These are phyloP conservation scores for Malurus alboscapulatus DNA, from an alignment of 2,113 vertebrate genomes.

Conservation along the genomic window DNA sequence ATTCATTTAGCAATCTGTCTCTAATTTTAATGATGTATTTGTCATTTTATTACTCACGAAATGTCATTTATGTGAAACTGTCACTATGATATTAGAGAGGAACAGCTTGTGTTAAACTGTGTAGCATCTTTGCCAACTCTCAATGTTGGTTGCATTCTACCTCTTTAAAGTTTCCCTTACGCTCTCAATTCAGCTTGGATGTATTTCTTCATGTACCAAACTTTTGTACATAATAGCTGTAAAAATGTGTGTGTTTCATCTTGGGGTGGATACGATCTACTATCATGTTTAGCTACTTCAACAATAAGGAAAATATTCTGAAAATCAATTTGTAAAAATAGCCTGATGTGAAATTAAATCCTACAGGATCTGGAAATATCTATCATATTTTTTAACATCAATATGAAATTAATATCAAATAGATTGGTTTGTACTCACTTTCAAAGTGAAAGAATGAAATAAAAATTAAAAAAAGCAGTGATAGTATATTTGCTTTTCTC, in stretches of 20 bases:
- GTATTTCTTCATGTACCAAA: not conserved
- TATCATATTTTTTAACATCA: not conserved
- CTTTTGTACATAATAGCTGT: not conserved
- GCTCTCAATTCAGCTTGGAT: not conserved
- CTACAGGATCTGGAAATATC: not conserved
- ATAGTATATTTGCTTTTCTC: not conserved
- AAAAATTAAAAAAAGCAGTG: too few relatives aligned
- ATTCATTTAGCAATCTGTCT: conserved; percentile 64
- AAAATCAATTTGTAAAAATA: not conserved
- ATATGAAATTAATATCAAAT: not conserved
- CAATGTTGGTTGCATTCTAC: not conserved
- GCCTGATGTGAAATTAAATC: not conserved
- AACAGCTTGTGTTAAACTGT: conserved; percentile 64
- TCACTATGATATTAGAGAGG: conserved; percentile 52
- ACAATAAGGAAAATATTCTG: not conserved
- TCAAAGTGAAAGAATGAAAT: too few relatives aligned
- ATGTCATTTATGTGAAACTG: conserved; percentile 62
- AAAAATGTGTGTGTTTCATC: not conserved
- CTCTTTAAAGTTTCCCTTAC: conserved; percentile 23
- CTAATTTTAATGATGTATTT: conserved; percentile 67
- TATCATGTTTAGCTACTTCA: not conserved
- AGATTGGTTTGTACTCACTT: too few relatives aligned
- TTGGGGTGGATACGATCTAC: not conserved
- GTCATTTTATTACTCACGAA: conserved; percentile 57
- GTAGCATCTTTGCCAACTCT: conserved; percentile 10